phyloP scores from a whole-genome alignment of 2,888 invertebrate genomes.

The Isoperla grammatica region DNA sequence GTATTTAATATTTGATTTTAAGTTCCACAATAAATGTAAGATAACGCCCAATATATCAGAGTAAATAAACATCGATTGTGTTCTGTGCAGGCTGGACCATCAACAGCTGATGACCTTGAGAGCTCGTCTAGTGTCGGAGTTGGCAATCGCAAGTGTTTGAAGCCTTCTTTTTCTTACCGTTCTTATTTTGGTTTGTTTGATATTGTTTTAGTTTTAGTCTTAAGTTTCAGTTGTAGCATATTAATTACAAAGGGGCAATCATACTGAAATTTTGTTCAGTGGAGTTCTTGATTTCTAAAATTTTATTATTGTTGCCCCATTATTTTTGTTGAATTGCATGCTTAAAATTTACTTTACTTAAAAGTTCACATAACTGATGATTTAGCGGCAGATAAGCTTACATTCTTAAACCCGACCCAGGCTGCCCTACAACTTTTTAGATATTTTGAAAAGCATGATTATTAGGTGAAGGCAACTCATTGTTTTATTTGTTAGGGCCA shows the following conservation, averaged over 20 bases:
- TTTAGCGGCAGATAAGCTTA: too few species aligned
- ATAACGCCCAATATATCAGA: slow-evolving; percentile 31
- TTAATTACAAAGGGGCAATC: slow-evolving; percentile 12
- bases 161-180: slow-evolving; percentile 69
- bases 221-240: slow-evolving; percentile 22
- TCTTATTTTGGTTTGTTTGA: slow-evolving; percentile 51
- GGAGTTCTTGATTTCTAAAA: slow-evolving; percentile 1
- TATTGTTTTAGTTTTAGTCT: slow-evolving; percentile 22
- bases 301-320: slow-evolving; percentile 7
- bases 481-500: too few species aligned
- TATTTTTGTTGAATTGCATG: slow-evolving; percentile 15
- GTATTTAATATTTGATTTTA: background rate
- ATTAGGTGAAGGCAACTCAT: too few species aligned
- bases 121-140: slow-evolving; percentile 45
- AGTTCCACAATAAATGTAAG: too few species aligned
- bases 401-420: too few species aligned
- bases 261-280: slow-evolving; percentile 9
- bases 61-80: background rate
- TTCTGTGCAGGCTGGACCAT: slow-evolving; percentile 44
- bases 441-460: too few species aligned
- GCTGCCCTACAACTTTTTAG: too few species aligned
- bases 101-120: slow-evolving; percentile 40
- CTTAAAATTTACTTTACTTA: background rate
- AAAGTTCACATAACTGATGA: too few species aligned
- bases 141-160: slow-evolving; percentile 51